Percentiles rank a stretch among this genome's conserved stretches.
Conservation (phyloP, 2,888 invertebrate genomes). For the Pantelozetes paolii region DNA sequence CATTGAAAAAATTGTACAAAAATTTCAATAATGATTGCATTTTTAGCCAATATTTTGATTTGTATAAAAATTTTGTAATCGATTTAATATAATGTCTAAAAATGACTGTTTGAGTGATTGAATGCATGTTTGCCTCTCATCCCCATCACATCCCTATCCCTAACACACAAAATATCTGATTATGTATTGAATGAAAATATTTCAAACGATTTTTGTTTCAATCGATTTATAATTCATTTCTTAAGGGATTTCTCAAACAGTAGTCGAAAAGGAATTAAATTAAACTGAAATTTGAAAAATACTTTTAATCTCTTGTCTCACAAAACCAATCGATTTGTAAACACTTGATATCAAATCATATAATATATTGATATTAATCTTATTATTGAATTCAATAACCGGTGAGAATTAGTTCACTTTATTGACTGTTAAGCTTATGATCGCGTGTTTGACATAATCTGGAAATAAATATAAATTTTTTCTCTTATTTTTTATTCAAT, state of each 20-base stretch:
- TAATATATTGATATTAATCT: neutral
- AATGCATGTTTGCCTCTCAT: neutral
- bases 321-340: constrained; percentile 24
- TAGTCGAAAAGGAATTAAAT: neutral
- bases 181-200: too few species aligned
- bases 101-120: constrained; percentile 12
- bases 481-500: neutral
- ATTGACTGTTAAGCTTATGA: neutral
- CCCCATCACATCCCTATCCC: too few species aligned
- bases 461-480: constrained; percentile 2
- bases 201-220: too few species aligned
- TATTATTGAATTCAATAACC: constrained; percentile 10
- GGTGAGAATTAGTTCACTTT: constrained; percentile 17
- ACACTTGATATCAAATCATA: neutral
- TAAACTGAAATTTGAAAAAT: neutral
- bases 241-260: neutral
- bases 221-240: neutral
- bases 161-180: too few species aligned
- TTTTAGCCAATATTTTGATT: neutral
- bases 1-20: neutral
- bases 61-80: neutral
- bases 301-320: neutral
- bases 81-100: neutral
- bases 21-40: neutral
- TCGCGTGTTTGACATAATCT: constrained; percentile 14